These are phyloP conservation scores for Parauchenoglanis ngamensis DNA, from an alignment of 2,797 vertebrate species.

Conservation along the genomic window DNA sequence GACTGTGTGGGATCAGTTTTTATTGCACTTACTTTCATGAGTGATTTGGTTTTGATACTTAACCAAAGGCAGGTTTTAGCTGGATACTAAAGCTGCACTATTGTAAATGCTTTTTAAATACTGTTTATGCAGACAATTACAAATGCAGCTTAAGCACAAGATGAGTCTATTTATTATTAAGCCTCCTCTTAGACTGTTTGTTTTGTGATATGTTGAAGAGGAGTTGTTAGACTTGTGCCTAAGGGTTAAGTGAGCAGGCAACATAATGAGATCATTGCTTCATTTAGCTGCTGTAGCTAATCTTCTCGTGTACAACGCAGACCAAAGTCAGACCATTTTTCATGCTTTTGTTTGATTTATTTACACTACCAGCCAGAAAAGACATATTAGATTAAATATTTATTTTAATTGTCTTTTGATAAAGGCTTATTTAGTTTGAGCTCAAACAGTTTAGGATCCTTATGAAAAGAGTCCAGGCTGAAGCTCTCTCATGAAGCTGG, in stretches of 20 bases:
- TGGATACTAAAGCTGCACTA: conserved; percentile 7
- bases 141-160: not conserved
- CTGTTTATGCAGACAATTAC: not conserved
- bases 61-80: not conserved
- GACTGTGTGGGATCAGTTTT: not conserved
- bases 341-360: not conserved
- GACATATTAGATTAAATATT: not conserved
- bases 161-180: not conserved
- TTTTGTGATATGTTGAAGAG: not conserved
- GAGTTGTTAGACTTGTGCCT: not conserved
- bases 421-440: not conserved
- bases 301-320: not conserved
- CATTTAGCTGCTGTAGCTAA: not conserved
- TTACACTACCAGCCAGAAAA: not conserved
- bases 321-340: not conserved
- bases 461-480: not conserved
- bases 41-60: not conserved
- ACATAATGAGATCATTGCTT: conserved; percentile 16
- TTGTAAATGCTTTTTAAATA: conserved; percentile 13
- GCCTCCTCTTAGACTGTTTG: conserved; percentile 1
- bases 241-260: not conserved
- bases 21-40: not conserved
- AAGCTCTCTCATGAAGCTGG: not conserved
- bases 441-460: not conserved
- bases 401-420: not conserved